These are phyloP conservation scores for Bugulina stolonifera DNA, from an alignment of 2,888 invertebrate species.

Conservation along the genomic window DNA sequence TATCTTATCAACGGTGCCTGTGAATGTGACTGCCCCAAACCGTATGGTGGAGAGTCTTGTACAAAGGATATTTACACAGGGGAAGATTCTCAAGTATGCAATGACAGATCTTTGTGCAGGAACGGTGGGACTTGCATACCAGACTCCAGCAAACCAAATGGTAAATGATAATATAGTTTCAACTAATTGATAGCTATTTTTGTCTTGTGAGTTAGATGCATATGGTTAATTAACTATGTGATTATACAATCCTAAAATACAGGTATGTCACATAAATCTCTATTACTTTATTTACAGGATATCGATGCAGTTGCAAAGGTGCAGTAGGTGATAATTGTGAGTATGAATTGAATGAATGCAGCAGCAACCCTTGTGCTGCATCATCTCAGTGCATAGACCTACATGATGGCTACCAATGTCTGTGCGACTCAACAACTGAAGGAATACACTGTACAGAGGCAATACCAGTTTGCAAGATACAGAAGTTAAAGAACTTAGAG, in stretches of 20 bases:
- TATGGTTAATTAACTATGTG: no score
- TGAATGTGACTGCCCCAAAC: slow-evolving; percentile 11
- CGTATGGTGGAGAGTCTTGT: not conserved
- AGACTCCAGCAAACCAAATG: not conserved
- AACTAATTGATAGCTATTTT: no score
- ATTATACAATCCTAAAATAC: no score
- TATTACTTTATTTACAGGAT: no score
- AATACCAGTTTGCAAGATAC: slow-evolving; percentile 1
- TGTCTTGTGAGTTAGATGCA: no score
- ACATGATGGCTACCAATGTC: slow-evolving; percentile 14
- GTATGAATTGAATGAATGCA: slow-evolving; percentile 25
- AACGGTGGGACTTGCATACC: slow-evolving; percentile 13
- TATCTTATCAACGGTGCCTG: not conserved
- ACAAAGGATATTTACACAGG: not conserved
- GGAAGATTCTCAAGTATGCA: not conserved
- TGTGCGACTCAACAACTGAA: not conserved
- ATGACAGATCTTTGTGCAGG: not conserved
- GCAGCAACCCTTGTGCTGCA: slow-evolving; percentile 12
- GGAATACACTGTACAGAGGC: slow-evolving; percentile 23
- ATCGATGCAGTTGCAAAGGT: slow-evolving; percentile 8
- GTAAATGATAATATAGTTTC: no score
- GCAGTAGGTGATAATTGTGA: slow-evolving; percentile 20
- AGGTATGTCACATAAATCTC: no score
- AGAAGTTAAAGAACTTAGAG: not conserved
- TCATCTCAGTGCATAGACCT: not conserved